Evolutionary conservation across 2,797 vertebrate genomes (phyloP), one percentile per base, ranked within the genome.

Genomic region (Gymnoscopelus microlampas): DNA sequence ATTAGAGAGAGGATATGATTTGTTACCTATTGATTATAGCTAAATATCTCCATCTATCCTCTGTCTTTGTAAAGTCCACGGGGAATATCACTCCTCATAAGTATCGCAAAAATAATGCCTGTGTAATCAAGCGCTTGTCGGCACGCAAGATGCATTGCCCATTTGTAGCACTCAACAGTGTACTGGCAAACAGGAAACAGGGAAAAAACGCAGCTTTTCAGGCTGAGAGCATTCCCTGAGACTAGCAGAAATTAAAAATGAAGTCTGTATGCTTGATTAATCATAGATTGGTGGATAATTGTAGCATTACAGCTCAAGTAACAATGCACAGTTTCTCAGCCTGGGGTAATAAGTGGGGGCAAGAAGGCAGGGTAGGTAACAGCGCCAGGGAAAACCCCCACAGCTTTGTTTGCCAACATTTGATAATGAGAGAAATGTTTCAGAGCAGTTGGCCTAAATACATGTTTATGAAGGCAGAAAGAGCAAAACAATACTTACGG

Each of bases 231-330:
- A 79, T 86, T 89, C 69, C 84, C 63, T 70, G 60, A 9, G 54
- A 82, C 77, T 77, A 74, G 32, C 75, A 83, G 88, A 90, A 85
- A 84, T 82, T 68, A 79, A 87, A 85, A 85, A 89, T 73, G 76
- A 82, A 82, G 65, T 76, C 71, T 77, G 70, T 68, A 82, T 76
- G 82, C 85, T 81, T 90, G 91, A 91, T 93, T 91, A 89, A 82
- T 77, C 24, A 63, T 78, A 77, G 86, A 91, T 81, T 73, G 82
- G 78, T 72, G 87, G 80, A 85, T 91, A 90, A 93, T 89, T 91
- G 85, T 67, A 39, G 79, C 83, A 89, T 93, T 91, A 91, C 88
- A 85, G 57, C 82, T 90, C 85, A 66, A 78, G 73, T 74, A 44
- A 44, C 39, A 44, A 44, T 79, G 66, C 80, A 67, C 79, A 65